Conservation (phyloP, 2,888 invertebrate species). For the Brachycybe producta region DNA sequence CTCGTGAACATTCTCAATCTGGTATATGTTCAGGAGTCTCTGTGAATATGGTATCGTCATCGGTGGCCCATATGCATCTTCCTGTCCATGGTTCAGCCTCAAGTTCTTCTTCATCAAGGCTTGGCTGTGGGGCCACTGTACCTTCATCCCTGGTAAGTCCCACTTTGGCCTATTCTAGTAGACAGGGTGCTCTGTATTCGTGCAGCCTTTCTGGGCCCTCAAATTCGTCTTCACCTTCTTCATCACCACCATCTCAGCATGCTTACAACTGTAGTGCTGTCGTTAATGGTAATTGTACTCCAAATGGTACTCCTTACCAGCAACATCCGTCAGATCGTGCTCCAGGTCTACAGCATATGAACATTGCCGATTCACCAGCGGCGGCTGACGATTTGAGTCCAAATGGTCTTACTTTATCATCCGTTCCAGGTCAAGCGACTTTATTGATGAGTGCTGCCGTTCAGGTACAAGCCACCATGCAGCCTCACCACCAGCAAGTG, state of each 20-base stretch:
- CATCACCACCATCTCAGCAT: neutral
- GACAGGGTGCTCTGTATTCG: neutral
- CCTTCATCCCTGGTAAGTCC: conserved; percentile 1
- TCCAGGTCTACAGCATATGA: no score
- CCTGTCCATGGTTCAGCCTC: neutral
- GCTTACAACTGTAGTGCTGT: no score
- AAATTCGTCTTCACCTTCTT: neutral
- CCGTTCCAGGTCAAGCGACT: no score
- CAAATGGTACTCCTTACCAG: neutral
- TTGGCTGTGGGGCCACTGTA: neutral
- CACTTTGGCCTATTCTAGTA: neutral
- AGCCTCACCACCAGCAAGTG: no score
- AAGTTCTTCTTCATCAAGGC: neutral
- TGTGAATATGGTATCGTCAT: neutral
- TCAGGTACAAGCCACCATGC: no score
- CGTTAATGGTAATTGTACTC: neutral
- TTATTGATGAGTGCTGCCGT: no score
- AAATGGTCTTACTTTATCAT: no score
- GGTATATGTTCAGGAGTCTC: no score
- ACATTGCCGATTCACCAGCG: no score
- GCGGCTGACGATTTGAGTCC: no score
- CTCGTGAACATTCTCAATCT: neutral
- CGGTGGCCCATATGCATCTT: neutral
- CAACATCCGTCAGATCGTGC: conserved; percentile 5
- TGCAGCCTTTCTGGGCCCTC: neutral